Evolutionary conservation across 2,888 invertebrate genomes (phyloP).

Genomic region (Dasysyrphus tricinctus): DNA sequence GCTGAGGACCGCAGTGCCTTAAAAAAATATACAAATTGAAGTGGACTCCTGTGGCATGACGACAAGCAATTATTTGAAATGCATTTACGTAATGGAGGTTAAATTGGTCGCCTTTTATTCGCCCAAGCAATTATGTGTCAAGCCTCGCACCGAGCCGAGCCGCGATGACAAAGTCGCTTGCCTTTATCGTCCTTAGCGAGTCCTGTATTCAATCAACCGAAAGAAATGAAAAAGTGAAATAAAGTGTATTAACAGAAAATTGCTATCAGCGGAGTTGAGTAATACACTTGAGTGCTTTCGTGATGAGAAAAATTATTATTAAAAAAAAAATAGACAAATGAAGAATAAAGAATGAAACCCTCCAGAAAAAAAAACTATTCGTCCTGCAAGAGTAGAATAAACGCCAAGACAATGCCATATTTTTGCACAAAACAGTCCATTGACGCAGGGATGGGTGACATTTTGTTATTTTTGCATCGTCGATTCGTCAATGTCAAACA

Average conservation of each 20-base stretch:
- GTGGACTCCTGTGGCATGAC: slow-evolving; percentile 39
- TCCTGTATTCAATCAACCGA: slow-evolving; percentile 60
- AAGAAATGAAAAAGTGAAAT: slow-evolving; percentile 49
- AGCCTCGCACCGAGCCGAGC: neutral
- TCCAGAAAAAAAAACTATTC: neutral
- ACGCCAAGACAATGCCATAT: slow-evolving; percentile 42
- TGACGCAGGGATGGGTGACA: neutral
- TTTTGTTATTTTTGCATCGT: slow-evolving; percentile 64
- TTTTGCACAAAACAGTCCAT: slow-evolving; percentile 16
- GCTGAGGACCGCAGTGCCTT: slow-evolving; percentile 3
- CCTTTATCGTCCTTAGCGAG: neutral
- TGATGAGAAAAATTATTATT: slow-evolving; percentile 42
- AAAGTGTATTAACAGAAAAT: slow-evolving; percentile 50
- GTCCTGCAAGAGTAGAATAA: slow-evolving; percentile 40
- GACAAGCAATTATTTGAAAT: slow-evolving; percentile 61
- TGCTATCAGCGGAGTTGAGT: slow-evolving; percentile 45
- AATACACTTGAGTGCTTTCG: slow-evolving; percentile 69
- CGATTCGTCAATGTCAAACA: slow-evolving; percentile 83
- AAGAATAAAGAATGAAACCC: neutral
- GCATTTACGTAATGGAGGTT: slow-evolving; percentile 70
- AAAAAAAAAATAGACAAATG: slow-evolving; percentile 17
- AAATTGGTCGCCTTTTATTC: slow-evolving; percentile 62
- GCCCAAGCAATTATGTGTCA: slow-evolving; percentile 58
- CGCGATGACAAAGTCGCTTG: neutral
- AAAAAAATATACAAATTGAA: slow-evolving; percentile 2